phyloP scores from a whole-genome alignment of 2,797 vertebrate species.

The Betta splendens region DNA sequence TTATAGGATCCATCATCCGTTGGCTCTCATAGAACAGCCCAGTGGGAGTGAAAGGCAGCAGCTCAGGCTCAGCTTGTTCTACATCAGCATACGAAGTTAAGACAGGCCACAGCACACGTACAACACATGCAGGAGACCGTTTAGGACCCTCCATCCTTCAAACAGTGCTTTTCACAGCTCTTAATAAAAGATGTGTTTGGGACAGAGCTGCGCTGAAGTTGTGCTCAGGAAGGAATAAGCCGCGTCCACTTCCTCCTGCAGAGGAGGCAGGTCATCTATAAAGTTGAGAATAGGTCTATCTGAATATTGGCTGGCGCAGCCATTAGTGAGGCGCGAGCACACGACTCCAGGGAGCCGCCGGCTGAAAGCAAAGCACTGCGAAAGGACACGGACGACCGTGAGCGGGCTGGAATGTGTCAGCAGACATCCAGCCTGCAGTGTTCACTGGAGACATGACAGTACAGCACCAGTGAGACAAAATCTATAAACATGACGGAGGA shows the following conservation, averaged over 20 bases:
- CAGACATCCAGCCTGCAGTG: slow-evolving; percentile 30
- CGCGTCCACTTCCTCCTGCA: slow-evolving; percentile 22
- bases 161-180: neutral
- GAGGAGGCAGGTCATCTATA: slow-evolving; percentile 19
- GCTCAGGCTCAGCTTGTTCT: neutral
- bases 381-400: slow-evolving; percentile 40
- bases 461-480: slow-evolving; percentile 34
- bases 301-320: slow-evolving; percentile 36
- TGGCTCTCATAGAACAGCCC: too few relatives aligned
- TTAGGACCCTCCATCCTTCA: neutral
- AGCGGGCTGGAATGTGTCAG: slow-evolving; percentile 41
- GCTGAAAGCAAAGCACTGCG: slow-evolving; percentile 38
- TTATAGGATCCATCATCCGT: neutral
- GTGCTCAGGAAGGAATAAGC: slow-evolving; percentile 12
- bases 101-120: neutral
- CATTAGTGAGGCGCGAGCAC: slow-evolving; percentile 24
- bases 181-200: neutral
- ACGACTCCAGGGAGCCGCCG: slow-evolving; percentile 35
- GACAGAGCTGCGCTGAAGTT: neutral
- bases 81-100: neutral
- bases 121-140: neutral
- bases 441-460: slow-evolving; percentile 17
- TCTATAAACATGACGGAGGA: slow-evolving; percentile 8
- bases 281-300: slow-evolving; percentile 53
- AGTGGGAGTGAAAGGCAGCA: neutral